A percentile compares a stretch with the other conserved stretches of the same genome.
phyloP scores from a whole-genome alignment of 2,113 vertebrate genomes.

The Oreochromis aureus region DNA sequence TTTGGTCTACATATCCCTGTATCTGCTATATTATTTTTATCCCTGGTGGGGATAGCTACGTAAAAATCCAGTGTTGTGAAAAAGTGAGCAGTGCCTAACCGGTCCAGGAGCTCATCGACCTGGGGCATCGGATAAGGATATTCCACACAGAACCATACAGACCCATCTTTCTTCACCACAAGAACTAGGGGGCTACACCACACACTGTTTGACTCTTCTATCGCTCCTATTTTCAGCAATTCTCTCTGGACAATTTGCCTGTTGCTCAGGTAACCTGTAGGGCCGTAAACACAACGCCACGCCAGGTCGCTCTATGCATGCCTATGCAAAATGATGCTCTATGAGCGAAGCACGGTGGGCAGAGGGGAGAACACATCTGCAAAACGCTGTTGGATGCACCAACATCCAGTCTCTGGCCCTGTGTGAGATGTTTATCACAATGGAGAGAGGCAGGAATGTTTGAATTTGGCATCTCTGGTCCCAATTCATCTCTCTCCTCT shows the following conservation, averaged over 20 bases:
- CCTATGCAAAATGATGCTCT: not conserved
- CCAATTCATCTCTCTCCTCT: not conserved
- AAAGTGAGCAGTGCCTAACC: not conserved
- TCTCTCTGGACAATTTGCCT: not conserved
- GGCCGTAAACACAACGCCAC: not conserved
- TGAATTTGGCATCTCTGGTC: not conserved
- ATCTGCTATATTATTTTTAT: not conserved
- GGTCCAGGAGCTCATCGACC: not conserved
- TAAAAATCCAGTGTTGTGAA: not conserved
- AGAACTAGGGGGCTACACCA: not conserved
- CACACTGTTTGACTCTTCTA: not conserved
- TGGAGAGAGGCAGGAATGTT: not conserved
- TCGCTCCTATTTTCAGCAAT: not conserved
- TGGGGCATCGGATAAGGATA: not conserved
- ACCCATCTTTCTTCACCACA: not conserved
- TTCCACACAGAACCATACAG: not conserved
- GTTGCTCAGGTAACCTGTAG: not conserved
- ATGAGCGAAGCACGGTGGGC: not conserved
- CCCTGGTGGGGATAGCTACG: not conserved
- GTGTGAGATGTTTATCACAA: not conserved
- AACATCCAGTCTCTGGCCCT: not conserved
- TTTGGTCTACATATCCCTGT: not conserved
- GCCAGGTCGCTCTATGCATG: not conserved
- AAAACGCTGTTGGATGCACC: not conserved
- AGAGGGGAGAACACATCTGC: not conserved